These are phyloP conservation scores for Sorex fumeus DNA, from an alignment of 2,113 vertebrate genomes.

Conservation along the genomic window DNA sequence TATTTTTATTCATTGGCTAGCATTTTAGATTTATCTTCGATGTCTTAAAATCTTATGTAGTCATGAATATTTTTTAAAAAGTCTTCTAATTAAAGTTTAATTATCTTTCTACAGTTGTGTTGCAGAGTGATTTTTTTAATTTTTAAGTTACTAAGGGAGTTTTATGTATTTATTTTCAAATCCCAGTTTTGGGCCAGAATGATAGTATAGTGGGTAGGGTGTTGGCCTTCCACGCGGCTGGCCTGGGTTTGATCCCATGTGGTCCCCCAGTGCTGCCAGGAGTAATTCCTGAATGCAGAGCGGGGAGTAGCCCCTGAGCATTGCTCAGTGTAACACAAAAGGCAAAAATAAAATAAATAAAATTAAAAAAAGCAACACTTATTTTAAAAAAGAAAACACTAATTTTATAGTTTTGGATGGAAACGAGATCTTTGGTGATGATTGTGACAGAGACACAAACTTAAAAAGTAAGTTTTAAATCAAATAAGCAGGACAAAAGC, in stretches of 20 bases:
- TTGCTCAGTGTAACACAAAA: no score
- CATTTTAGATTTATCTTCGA: conserved; percentile 23
- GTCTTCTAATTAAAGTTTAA: not conserved
- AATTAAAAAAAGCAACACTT: no score
- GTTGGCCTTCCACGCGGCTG: no score
- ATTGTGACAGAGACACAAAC: not conserved
- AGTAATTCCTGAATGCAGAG: no score
- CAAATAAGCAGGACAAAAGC: not conserved
- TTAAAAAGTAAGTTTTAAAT: not conserved
- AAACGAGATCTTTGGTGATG: not conserved
- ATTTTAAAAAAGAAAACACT: not conserved
- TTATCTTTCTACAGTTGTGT: conserved; percentile 47
- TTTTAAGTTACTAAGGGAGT: not conserved
- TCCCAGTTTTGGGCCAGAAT: no score
- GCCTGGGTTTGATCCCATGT: no score
- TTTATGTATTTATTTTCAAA: not conserved
- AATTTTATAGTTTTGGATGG: not conserved
- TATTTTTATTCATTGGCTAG: no score
- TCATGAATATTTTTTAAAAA: conserved; percentile 22
- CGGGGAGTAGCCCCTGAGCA: no score
- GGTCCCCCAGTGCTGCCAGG: no score
- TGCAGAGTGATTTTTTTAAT: conserved; percentile 1
- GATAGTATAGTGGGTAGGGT: no score
- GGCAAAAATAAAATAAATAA: no score
- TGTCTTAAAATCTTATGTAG: not conserved